These are phyloP conservation scores for Paragorgia papillata DNA, from an alignment of 92 coral and sea anemone genomes.

Conservation along the genomic window DNA sequence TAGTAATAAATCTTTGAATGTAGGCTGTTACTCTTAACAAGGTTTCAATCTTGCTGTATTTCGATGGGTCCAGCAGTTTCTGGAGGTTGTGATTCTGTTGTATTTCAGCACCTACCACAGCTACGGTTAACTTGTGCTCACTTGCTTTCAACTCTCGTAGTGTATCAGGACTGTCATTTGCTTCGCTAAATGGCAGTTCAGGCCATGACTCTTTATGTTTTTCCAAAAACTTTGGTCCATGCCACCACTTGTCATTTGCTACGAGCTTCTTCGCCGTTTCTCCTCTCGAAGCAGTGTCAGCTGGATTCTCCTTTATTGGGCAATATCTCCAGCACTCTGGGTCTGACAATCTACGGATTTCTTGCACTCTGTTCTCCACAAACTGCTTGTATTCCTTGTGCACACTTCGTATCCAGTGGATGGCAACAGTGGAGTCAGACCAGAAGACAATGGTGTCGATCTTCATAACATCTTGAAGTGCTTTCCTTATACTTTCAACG, in stretches of 20 bases:
- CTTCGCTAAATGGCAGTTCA: too few relatives aligned
- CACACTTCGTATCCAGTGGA: conserved; percentile 17
- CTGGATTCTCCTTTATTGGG: conserved; percentile 33
- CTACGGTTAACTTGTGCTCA: too few relatives aligned
- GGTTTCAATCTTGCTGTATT: conserved; percentile 38
- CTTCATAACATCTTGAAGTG: conserved; percentile 2
- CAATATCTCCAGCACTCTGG: conserved; percentile 4
- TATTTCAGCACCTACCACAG: too few relatives aligned
- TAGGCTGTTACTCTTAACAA: conserved; percentile 49
- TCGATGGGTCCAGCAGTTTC: conserved; percentile 20
- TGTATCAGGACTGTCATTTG: too few relatives aligned
- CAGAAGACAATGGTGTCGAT: not conserved
- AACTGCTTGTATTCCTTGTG: conserved; percentile 48
- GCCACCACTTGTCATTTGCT: too few relatives aligned
- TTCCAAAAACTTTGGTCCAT: too few relatives aligned
- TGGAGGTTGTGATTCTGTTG: too few relatives aligned
- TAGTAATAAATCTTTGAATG: conserved; percentile 40
- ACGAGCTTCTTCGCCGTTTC: not conserved
- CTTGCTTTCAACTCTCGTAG: too few relatives aligned
- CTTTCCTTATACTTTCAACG: not conserved
- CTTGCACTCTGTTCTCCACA: conserved; percentile 48
- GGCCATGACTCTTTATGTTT: too few relatives aligned
- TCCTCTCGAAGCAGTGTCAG: conserved; percentile 22
- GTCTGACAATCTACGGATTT: conserved; percentile 18
- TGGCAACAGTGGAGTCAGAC: conserved; percentile 19